These are phyloP conservation scores for Scortum barcoo DNA, from an alignment of 2,113 vertebrate genomes.

Conservation along the genomic window DNA sequence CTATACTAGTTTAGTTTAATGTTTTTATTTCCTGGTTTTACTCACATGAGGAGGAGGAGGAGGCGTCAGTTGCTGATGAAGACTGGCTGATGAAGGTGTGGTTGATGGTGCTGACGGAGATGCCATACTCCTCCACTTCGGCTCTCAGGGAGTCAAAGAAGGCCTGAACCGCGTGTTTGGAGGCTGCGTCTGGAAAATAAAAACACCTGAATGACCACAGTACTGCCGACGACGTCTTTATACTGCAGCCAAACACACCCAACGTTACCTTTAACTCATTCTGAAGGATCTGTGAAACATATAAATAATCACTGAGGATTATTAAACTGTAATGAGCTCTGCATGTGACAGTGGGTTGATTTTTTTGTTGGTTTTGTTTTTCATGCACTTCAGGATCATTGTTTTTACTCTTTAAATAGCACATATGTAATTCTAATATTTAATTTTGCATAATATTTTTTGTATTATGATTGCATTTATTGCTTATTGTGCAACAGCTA, in stretches of 20 bases:
- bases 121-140: slow-evolving; percentile 93
- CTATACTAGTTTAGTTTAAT: too few species aligned
- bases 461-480: background rate
- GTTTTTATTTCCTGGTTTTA: too few species aligned
- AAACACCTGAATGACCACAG: background rate
- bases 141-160: slow-evolving; percentile 96
- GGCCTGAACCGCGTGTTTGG: slow-evolving; percentile 93
- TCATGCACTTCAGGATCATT: too few species aligned
- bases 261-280: background rate
- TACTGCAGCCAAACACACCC: background rate
- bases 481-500: too few species aligned
- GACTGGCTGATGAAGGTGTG: slow-evolving; percentile 93
- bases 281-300: background rate
- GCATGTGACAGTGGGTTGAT: too few species aligned
- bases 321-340: background rate
- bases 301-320: background rate
- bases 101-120: slow-evolving; percentile 92
- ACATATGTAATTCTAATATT: background rate
- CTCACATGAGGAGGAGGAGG: slow-evolving; percentile 34
- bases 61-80: slow-evolving; percentile 10
- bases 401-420: background rate
- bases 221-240: too few species aligned
- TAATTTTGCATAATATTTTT: background rate
- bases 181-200: slow-evolving; percentile 89
- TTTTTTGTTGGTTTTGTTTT: background rate